phyloP scores from a whole-genome alignment of 35 echinoderm and acorn worm species.

The Ophioderma brevispina region DNA sequence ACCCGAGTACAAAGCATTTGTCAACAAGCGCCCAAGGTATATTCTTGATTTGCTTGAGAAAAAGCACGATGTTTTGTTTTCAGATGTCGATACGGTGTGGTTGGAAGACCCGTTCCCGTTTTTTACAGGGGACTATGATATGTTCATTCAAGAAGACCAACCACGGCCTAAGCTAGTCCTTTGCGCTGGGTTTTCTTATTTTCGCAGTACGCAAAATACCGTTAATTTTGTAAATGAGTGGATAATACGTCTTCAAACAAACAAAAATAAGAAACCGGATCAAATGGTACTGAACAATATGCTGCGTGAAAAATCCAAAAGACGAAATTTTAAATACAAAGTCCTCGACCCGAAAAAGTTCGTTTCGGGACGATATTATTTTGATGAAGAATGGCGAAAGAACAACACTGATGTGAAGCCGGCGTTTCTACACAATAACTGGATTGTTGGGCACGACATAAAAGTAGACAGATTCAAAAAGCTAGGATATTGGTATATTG shows the following conservation, averaged over 20 bases:
- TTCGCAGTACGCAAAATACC: slow-evolving; percentile 39
- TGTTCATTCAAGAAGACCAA: slow-evolving; percentile 57
- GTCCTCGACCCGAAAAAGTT: slow-evolving; percentile 43
- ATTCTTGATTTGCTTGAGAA: slow-evolving; percentile 50
- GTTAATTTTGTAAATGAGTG: slow-evolving; percentile 61
- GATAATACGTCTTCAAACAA: slow-evolving; percentile 8
- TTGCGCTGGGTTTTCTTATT: slow-evolving; percentile 79
- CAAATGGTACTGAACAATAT: slow-evolving; percentile 59
- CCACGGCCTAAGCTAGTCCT: slow-evolving; percentile 22
- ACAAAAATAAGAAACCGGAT: slow-evolving; percentile 54
- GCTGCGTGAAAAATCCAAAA: background rate
- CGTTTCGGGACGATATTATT: slow-evolving; percentile 57
- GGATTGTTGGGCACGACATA: slow-evolving; percentile 57
- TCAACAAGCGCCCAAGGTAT: slow-evolving; percentile 80
- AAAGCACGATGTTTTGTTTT: slow-evolving; percentile 73
- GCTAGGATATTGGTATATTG: background rate
- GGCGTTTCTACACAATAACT: slow-evolving; percentile 70
- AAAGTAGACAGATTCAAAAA: slow-evolving; percentile 67
- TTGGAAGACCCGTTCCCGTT: slow-evolving; percentile 76
- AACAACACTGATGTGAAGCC: slow-evolving; percentile 23
- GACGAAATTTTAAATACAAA: slow-evolving; percentile 9
- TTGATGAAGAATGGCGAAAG: slow-evolving; percentile 40
- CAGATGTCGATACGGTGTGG: slow-evolving; percentile 85
- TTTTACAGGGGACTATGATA: slow-evolving; percentile 69
- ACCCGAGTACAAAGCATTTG: slow-evolving; percentile 60